phyloP scores from a whole-genome alignment of 2,113 vertebrate species.

The Bufo gargarizans region DNA sequence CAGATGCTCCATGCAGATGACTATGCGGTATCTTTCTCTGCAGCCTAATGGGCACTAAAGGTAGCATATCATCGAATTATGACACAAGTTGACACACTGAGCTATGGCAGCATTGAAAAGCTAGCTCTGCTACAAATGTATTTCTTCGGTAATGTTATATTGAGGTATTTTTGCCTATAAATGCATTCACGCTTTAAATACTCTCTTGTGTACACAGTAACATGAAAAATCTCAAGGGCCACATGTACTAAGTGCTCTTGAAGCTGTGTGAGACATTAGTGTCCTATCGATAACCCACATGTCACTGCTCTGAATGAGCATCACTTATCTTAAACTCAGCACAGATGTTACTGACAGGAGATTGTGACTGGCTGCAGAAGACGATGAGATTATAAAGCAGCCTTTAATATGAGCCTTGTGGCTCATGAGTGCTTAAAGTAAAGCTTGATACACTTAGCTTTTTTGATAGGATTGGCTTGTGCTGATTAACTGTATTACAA shows the following conservation, averaged over 20 bases:
- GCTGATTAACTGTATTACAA: constrained; percentile 14
- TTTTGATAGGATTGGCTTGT: not conserved
- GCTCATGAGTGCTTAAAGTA: not conserved
- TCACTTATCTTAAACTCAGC: constrained; percentile 38
- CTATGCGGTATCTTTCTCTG: too few relatives aligned
- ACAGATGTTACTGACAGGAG: constrained; percentile 41
- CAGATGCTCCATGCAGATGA: too few relatives aligned
- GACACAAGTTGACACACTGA: not conserved
- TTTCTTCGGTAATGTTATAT: not conserved
- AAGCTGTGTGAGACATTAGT: constrained; percentile 26
- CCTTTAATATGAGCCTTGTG: constrained; percentile 27
- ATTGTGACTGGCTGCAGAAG: constrained; percentile 29
- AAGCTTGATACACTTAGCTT: not conserved
- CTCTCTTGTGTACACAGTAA: constrained; percentile 9
- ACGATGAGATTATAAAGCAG: not conserved
- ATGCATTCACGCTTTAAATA: constrained; percentile 1
- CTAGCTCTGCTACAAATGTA: not conserved
- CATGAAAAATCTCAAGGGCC: constrained; percentile 13
- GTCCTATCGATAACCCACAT: constrained; percentile 27
- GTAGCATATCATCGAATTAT: not conserved
- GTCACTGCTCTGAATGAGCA: constrained; percentile 30
- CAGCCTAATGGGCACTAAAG: too few relatives aligned
- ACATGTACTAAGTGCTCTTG: constrained; percentile 34
- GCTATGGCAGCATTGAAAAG: not conserved
- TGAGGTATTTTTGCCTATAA: constrained; percentile 2